Conservation (phyloP, 1,140 invertebrate genomes). For the Heliconius congener region DNA sequence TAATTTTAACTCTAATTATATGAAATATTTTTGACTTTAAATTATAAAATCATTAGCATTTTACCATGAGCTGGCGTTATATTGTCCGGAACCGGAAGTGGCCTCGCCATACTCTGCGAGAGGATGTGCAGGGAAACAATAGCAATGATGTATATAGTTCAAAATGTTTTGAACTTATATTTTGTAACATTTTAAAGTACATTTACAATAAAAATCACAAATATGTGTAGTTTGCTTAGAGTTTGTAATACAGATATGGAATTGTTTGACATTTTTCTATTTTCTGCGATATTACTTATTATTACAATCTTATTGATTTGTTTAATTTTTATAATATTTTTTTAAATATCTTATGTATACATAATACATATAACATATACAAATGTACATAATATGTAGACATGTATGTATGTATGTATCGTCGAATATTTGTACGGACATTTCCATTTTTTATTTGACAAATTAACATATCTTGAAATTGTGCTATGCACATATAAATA, state of each 20-base stretch:
- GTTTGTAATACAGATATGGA: too few relatives aligned
- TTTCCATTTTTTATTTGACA: neutral
- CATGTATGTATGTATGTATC: neutral
- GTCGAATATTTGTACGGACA: neutral
- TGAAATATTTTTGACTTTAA: neutral
- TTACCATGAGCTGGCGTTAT: constrained; percentile 3
- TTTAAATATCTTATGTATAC: too few relatives aligned
- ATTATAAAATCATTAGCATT: constrained; percentile 23
- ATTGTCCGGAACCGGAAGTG: constrained; percentile 28
- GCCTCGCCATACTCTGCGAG: constrained; percentile 20
- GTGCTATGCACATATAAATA: neutral
- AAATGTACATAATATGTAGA: too few relatives aligned
- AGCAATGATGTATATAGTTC: neutral
- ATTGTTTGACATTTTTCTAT: too few relatives aligned
- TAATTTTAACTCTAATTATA: too few relatives aligned
- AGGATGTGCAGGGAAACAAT: constrained; percentile 20
- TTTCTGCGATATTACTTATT: too few relatives aligned
- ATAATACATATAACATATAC: too few relatives aligned
- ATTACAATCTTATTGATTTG: too few relatives aligned
- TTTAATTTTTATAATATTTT: too few relatives aligned
- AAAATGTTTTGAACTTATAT: neutral
- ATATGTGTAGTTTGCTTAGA: too few relatives aligned
- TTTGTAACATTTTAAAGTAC: neutral
- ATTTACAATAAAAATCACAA: neutral
- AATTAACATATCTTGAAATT: neutral